These are phyloP conservation scores for Amazona ochrocephala DNA, from an alignment of 2,797 vertebrate species.

Conservation along the genomic window DNA sequence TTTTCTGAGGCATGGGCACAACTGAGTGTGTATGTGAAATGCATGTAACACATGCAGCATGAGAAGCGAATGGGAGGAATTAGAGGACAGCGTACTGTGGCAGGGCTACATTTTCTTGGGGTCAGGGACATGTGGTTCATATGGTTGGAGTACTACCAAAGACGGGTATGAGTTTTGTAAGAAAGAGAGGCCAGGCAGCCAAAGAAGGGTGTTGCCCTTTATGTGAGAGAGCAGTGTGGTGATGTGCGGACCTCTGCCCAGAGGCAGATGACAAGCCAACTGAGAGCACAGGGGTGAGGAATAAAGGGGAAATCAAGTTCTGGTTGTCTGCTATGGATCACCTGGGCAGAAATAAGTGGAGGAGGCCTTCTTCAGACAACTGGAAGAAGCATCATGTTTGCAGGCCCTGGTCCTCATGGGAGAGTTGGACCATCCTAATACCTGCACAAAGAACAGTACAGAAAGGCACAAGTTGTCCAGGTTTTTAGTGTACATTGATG, in stretches of 20 bases:
- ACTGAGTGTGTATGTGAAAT: not conserved
- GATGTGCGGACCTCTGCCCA: not conserved
- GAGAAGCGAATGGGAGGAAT: not conserved
- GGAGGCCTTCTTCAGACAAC: not conserved
- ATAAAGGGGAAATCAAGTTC: not conserved
- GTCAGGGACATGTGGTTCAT: not conserved
- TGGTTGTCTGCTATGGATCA: not conserved
- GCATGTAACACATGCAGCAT: accelerated
- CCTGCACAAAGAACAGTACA: not conserved
- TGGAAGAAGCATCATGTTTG: not conserved
- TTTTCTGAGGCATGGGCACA: not conserved
- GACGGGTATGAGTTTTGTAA: not conserved
- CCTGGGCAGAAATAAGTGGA: not conserved
- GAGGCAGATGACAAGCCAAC: accelerated
- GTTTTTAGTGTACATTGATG: not conserved
- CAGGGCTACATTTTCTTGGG: not conserved
- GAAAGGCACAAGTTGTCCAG: not conserved
- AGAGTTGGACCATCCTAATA: not conserved
- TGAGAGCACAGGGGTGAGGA: not conserved
- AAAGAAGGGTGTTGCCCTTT: not conserved
- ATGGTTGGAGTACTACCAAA: not conserved
- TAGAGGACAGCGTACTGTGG: not conserved
- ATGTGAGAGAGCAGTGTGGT: not conserved
- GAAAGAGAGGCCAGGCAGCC: not conserved
- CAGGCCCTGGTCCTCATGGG: not conserved